phyloP scores from a whole-genome alignment of 2,888 invertebrate genomes.

The Drosophila conformis region DNA sequence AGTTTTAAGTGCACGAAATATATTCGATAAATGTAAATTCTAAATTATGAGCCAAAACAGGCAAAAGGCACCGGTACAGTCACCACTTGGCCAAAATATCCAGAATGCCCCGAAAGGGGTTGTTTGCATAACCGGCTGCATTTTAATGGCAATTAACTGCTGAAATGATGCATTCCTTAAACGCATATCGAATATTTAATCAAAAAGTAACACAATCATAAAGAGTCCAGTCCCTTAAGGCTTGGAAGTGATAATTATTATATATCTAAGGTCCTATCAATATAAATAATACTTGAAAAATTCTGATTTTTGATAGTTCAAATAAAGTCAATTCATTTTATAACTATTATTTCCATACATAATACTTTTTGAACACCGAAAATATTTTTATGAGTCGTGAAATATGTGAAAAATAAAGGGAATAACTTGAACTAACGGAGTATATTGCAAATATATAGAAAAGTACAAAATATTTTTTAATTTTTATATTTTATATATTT shows the following conservation, averaged over 20 bases:
- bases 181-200: background rate
- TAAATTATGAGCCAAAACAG: constrained; percentile 70
- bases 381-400: background rate
- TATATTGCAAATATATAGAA: background rate
- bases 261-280: background rate
- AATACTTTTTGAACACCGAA: background rate
- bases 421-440: background rate
- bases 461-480: background rate
- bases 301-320: background rate
- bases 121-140: constrained; percentile 25
- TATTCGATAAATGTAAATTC: constrained; percentile 82
- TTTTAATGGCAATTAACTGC: constrained; percentile 46
- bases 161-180: constrained; percentile 1
- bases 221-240: background rate
- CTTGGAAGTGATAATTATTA: background rate
- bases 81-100: constrained; percentile 3
- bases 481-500: background rate
- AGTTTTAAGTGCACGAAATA: constrained; percentile 77
- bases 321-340: background rate
- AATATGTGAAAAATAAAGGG: background rate
- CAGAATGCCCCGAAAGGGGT: constrained; percentile 17
- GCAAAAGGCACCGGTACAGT: constrained; percentile 36
- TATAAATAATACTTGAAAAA: accelerated
- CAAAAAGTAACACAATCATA: background rate
- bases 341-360: background rate